Conservation (phyloP, 2,888 invertebrate species). For the Chymomyza procnemis region DNA sequence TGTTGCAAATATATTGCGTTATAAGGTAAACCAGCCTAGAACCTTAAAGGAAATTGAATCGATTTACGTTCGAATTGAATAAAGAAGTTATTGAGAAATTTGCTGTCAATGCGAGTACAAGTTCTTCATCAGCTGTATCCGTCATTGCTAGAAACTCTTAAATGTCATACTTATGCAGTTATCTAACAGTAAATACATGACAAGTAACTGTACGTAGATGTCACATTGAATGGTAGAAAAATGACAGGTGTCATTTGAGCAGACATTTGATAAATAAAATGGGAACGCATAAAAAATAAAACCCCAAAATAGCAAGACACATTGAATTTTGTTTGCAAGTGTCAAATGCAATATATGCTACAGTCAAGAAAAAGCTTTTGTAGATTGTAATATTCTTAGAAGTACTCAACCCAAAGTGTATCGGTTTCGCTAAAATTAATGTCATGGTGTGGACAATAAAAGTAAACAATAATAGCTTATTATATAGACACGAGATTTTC, state of each 20-base stretch:
- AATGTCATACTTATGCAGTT: conserved; percentile 1
- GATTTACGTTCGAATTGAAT: not conserved
- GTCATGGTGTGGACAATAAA: too few relatives aligned
- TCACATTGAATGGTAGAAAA: conserved; percentile 21
- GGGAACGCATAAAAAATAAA: not conserved
- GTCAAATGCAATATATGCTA: not conserved
- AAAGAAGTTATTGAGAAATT: not conserved
- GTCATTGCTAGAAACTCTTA: not conserved
- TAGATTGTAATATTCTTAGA: too few relatives aligned
- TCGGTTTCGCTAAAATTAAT: too few relatives aligned
- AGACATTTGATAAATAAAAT: conserved; percentile 40
- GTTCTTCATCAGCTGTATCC: not conserved
- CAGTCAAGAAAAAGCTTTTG: too few relatives aligned
- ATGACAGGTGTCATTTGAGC: conserved; percentile 53
- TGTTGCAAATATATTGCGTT: not conserved
- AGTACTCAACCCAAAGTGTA: too few relatives aligned
- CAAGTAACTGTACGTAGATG: not conserved
- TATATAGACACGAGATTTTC: too few relatives aligned
- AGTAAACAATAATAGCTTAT: too few relatives aligned
- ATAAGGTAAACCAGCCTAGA: too few relatives aligned
- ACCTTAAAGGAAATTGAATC: not conserved
- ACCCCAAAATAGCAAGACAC: not conserved
- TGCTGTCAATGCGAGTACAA: not conserved
- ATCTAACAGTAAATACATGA: not conserved
- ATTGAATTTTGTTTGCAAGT: conserved; percentile 24